Percentiles rank a stretch among this genome's conserved stretches.
These are phyloP conservation scores for Fregetta grallaria DNA, from an alignment of 2,113 vertebrate genomes.

Conservation along the genomic window DNA sequence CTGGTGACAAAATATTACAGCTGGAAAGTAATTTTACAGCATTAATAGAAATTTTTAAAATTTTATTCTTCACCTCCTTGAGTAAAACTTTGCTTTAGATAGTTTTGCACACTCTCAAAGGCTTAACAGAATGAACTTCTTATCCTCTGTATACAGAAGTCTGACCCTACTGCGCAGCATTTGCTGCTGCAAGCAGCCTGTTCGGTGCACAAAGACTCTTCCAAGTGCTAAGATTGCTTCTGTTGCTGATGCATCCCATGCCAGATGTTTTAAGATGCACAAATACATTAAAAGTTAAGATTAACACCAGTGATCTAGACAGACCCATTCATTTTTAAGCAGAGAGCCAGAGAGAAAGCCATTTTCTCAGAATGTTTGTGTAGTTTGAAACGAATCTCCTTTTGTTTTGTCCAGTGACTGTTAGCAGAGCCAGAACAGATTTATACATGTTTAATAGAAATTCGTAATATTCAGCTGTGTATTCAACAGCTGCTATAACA, in stretches of 20 bases:
- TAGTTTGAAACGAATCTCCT: background rate
- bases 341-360: background rate
- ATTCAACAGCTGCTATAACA: background rate
- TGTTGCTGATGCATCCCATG: background rate
- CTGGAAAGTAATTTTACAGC: background rate
- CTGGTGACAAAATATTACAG: background rate
- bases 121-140: background rate
- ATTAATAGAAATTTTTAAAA: background rate
- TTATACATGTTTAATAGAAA: background rate
- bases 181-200: background rate
- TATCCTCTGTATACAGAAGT: background rate
- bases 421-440: background rate
- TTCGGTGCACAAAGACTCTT: background rate
- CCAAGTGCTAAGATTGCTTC: background rate
- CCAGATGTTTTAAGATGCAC: background rate
- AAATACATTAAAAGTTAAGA: background rate
- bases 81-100: background rate
- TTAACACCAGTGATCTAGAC: background rate
- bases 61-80: background rate
- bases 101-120: background rate
- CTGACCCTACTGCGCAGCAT: background rate
- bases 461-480: background rate
- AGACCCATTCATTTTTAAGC: background rate
- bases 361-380: background rate
- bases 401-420: background rate